Base-by-base conservation (phyloP, 2,888 invertebrate genomes). In the Ligdia adustata region DNA sequence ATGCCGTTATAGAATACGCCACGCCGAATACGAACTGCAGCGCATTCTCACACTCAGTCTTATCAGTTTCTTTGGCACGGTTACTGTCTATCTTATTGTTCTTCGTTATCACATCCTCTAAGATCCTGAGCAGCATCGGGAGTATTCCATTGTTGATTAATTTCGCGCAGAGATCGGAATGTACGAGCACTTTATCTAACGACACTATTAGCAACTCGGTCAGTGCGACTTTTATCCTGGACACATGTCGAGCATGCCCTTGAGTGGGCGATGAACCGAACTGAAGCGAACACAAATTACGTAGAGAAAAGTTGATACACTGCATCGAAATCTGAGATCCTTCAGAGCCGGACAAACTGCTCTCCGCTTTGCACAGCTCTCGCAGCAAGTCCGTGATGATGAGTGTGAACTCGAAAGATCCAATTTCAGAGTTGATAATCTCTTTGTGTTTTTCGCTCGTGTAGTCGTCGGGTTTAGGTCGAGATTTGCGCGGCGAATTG, bases 21-120 rank as follows among this genome's bases (percentile, higher is more conserved):
- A 92, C 84, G 0, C 92, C 92, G 67, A 92, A 93, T 2, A 93
- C 85, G 56, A 92, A 92, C 66, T 92, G 91, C 60, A 92, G 91
- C 56, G 91, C 67, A 54, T 91, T 79, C 11, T 85, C 82, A 5
- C 91, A 86, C 66, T 92, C 92, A 46, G 81, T 69, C 67, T 76
- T 72, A 53, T 70, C 69, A 3, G 52, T 59, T 32, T 71, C 73
- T 63, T 72, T 75, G 56, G 65, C 70, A 53, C 70, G 75, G 38
- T 67, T 70, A 29, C 68, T 64, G 49, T 74, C 75, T 49, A 69
- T 75, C 57, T 78, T 81, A 48, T 79, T 82, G 47, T 70, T 75
- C 57, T 90, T 90, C 27, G 82, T 82, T 22, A 86, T 76, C 2
- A 91, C 90, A 47, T 92, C 93, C 64, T 93, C 93, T 9, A 93